Conservation (phyloP, 2,888 invertebrate genomes). For the Tigriopus californicus region DNA sequence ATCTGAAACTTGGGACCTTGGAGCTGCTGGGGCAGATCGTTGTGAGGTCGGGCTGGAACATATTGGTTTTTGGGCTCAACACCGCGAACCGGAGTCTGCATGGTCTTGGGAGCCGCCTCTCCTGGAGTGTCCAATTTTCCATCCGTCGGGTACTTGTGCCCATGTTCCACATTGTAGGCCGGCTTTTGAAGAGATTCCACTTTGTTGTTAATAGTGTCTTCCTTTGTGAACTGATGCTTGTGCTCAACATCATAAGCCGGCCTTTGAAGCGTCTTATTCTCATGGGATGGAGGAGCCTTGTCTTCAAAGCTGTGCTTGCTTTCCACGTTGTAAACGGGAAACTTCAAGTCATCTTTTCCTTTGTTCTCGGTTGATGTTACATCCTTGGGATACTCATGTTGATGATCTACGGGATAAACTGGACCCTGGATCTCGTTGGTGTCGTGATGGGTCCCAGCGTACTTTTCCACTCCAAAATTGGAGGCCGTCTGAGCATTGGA, state of each 20-base stretch:
- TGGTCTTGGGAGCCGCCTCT: neutral
- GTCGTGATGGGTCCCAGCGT: neutral
- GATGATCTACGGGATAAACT: conserved; percentile 11
- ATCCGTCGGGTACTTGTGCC: conserved; percentile 9
- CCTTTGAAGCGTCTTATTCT: neutral
- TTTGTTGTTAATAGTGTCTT: neutral
- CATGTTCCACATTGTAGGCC: conserved; percentile 11
- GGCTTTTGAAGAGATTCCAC: neutral
- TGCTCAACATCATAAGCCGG: conserved; percentile 10
- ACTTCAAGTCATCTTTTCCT: neutral
- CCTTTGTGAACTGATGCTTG: conserved; percentile 3
- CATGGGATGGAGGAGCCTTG: neutral
- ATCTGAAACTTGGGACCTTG: neutral
- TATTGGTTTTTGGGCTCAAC: neutral
- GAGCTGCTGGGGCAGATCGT: neutral
- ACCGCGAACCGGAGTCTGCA: neutral
- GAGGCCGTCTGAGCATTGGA: neutral
- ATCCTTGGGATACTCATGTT: conserved; percentile 13
- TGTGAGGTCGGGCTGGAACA: neutral
- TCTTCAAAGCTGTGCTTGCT: conserved; percentile 11
- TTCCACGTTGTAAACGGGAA: conserved; percentile 8
- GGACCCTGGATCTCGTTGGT: neutral
- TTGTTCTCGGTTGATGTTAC: neutral
- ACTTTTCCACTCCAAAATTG: neutral
- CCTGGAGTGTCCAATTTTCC: conserved; percentile 5